These are phyloP conservation scores for Sardinella longiceps DNA, from an alignment of 2,797 vertebrate species.

Conservation along the genomic window DNA sequence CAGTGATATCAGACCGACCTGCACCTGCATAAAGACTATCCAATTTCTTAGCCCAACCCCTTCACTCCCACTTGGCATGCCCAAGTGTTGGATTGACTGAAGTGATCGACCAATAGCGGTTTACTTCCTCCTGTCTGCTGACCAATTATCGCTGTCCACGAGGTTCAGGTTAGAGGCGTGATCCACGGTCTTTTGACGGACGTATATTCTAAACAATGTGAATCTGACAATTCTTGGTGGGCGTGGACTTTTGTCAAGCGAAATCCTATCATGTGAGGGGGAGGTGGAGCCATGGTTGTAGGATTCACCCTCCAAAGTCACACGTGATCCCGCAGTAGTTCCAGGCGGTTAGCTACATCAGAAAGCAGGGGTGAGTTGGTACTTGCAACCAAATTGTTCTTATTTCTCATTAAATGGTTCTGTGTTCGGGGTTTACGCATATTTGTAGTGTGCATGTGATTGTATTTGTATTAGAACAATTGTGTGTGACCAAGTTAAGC, in stretches of 20 bases:
- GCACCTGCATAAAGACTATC: background rate
- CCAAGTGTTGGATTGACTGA: background rate
- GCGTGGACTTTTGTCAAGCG: background rate
- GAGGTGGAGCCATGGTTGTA: conserved; percentile 45
- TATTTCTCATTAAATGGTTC: background rate
- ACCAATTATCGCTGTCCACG: conserved; percentile 80
- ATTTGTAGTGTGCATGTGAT: background rate
- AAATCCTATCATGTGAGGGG: conserved; percentile 57
- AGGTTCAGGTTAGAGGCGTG: conserved; percentile 69
- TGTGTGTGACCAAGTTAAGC: background rate
- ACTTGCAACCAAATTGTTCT: background rate
- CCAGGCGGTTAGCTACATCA: conserved; percentile 69
- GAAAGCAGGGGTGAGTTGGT: conserved; percentile 70
- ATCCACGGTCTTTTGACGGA: conserved; percentile 29
- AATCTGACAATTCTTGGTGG: conserved; percentile 48
- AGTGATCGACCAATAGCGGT: conserved; percentile 62
- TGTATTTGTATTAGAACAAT: background rate
- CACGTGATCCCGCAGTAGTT: conserved; percentile 77
- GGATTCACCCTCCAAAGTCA: conserved; percentile 44
- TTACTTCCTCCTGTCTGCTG: conserved; percentile 51
- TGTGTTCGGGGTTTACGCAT: background rate
- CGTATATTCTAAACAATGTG: conserved; percentile 60
- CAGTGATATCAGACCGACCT: background rate
- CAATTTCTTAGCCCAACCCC: background rate
- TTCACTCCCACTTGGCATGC: background rate